Percentiles rank a stretch among this genome's conserved stretches.
phyloP scores from a whole-genome alignment of 1,140 invertebrate species.

The Cotesia glomerata region DNA sequence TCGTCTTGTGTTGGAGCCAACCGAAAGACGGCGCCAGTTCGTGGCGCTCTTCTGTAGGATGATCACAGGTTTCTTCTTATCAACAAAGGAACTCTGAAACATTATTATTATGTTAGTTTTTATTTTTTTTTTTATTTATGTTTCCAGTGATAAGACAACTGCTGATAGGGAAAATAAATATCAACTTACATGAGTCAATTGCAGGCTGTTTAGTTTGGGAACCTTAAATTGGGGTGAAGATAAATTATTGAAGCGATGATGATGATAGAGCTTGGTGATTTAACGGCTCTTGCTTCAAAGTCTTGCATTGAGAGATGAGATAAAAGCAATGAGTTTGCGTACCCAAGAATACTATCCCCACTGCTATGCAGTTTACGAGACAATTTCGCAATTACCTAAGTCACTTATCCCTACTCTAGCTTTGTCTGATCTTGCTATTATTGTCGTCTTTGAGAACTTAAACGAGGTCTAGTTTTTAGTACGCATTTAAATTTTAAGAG shows the following conservation, averaged over 20 bases:
- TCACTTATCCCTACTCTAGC: background rate
- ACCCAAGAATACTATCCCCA: constrained; percentile 8
- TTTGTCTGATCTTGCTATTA: constrained; percentile 9
- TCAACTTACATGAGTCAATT: too few species aligned
- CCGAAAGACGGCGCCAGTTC: constrained; percentile 32
- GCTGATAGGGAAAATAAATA: background rate
- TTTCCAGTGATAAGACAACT: background rate
- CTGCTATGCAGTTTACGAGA: background rate
- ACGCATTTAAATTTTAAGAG: constrained; percentile 41
- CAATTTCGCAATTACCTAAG: background rate
- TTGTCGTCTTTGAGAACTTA: constrained; percentile 31
- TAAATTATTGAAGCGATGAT: background rate
- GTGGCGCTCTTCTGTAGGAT: background rate
- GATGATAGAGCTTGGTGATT: too few species aligned
- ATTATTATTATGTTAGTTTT: too few species aligned
- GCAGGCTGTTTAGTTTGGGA: too few species aligned
- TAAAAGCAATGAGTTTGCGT: constrained; percentile 36
- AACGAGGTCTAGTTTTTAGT: constrained; percentile 50
- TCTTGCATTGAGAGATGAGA: background rate
- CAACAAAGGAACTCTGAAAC: background rate
- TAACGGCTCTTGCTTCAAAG: background rate
- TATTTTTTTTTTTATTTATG: too few species aligned
- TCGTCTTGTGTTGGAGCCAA: constrained; percentile 10
- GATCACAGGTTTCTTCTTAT: constrained; percentile 2
- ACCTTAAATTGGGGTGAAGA: too few species aligned